Evolutionary conservation across 2,888 invertebrate species (phyloP).

Genomic region (Cosmia pyralina): DNA sequence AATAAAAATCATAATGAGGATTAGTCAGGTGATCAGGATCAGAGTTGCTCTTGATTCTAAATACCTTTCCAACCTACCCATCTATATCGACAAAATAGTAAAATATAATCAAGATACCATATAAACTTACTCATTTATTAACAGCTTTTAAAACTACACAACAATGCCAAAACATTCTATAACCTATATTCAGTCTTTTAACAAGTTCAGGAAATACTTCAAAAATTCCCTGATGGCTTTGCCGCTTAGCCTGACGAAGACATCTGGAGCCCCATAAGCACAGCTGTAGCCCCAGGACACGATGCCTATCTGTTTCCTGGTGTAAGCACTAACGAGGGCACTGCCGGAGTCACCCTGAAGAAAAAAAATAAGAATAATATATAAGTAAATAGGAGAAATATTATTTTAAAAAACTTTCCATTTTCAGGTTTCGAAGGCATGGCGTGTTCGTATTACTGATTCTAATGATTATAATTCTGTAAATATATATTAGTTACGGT

Average conservation of each 20-base stretch:
- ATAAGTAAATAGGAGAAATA: too few relatives aligned
- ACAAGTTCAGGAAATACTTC: not conserved
- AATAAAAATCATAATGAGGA: too few relatives aligned
- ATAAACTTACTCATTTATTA: slow-evolving; percentile 17
- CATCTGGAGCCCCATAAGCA: slow-evolving; percentile 77
- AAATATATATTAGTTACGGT: too few relatives aligned
- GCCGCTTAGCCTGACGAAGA: slow-evolving; percentile 72
- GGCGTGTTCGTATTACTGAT: too few relatives aligned
- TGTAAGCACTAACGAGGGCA: slow-evolving; percentile 67
- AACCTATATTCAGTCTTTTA: slow-evolving; percentile 17
- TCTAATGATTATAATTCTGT: too few relatives aligned
- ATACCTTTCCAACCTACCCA: not conserved
- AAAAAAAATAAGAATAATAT: not conserved
- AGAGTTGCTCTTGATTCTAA: not conserved
- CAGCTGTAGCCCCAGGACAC: slow-evolving; percentile 81
- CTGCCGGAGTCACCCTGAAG: slow-evolving; percentile 80
- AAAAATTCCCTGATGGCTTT: slow-evolving; percentile 52
- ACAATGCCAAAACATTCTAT: not conserved
- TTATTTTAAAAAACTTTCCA: not conserved
- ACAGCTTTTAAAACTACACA: slow-evolving; percentile 18
- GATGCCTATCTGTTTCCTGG: slow-evolving; percentile 69
- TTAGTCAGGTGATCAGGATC: not conserved
- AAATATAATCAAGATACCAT: not conserved
- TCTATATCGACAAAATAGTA: too few relatives aligned
- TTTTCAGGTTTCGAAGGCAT: not conserved